Conservation (phyloP, 1,140 invertebrate genomes). For the Steinernema feltiae region DNA sequence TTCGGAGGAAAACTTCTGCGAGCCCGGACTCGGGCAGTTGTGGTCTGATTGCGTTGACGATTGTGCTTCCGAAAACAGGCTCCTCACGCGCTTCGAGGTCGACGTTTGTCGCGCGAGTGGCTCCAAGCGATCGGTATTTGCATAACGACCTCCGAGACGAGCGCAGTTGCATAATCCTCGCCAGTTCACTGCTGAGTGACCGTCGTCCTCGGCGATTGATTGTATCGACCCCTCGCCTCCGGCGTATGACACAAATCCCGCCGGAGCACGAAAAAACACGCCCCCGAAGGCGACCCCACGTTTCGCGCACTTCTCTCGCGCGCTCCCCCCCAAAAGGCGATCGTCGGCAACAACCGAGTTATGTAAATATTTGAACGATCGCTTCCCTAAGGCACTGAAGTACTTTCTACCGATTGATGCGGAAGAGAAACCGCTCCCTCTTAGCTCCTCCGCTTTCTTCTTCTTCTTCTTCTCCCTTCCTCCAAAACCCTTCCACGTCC, state of each 20-base stretch:
- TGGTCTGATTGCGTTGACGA: neutral
- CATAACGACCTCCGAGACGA: neutral
- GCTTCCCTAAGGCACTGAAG: neutral
- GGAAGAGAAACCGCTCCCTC: neutral
- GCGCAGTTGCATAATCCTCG: slow-evolving; percentile 6
- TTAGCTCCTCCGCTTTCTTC: neutral
- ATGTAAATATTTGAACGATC: slow-evolving; percentile 5
- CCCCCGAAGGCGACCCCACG: neutral
- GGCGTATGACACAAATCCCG: slow-evolving; percentile 3
- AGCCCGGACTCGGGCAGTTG: too few relatives aligned
- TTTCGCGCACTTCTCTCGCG: neutral
- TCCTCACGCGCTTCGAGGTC: neutral
- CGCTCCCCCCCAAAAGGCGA: slow-evolving; percentile 8
- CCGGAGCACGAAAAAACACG: slow-evolving; percentile 4
- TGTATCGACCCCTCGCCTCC: neutral
- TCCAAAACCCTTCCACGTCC: neutral
- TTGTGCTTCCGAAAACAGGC: neutral
- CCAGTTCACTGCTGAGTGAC: neutral
- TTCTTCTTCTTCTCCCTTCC: neutral
- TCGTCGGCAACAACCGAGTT: neutral
- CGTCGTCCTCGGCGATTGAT: neutral
- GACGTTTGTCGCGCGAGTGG: neutral
- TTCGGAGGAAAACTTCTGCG: too few relatives aligned
- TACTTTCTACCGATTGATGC: neutral
- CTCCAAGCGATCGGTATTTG: neutral